phyloP scores from a whole-genome alignment of 2,113 vertebrate species.

The Dromas ardeola region DNA sequence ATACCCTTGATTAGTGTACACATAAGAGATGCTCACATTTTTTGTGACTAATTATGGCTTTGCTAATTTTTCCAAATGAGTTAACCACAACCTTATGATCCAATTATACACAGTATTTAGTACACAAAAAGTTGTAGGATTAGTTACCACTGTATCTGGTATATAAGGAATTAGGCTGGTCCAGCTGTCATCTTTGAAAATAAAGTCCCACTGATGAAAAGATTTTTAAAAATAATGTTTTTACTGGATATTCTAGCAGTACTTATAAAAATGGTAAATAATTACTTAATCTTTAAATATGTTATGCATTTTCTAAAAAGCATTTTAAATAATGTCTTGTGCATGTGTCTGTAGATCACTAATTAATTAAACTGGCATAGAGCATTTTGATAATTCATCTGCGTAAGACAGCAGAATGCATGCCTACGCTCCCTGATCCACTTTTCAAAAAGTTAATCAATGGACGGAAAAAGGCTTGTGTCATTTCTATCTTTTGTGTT shows the following conservation, averaged over 20 bases:
- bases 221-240: not conserved
- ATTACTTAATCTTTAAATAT: not conserved
- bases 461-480: not conserved
- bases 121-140: not conserved
- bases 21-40: not conserved
- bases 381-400: not conserved
- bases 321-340: not conserved
- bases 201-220: not conserved
- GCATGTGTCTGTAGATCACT: not conserved
- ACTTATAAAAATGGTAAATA: not conserved
- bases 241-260: not conserved
- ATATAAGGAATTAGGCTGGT: not conserved
- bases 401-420: not conserved
- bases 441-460: not conserved
- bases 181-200: slow-evolving; percentile 23
- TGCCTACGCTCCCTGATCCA: not conserved
- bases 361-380: not conserved
- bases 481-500: not conserved
- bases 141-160: not conserved
- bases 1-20: not conserved
- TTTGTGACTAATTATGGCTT: not conserved
- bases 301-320: not conserved
- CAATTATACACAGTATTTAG: slow-evolving; percentile 15
- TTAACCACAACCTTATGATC: not conserved
- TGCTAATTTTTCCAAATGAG: slow-evolving; percentile 17